phyloP scores from a whole-genome alignment of 2,888 invertebrate genomes.

The Calliphora vomitoria region DNA sequence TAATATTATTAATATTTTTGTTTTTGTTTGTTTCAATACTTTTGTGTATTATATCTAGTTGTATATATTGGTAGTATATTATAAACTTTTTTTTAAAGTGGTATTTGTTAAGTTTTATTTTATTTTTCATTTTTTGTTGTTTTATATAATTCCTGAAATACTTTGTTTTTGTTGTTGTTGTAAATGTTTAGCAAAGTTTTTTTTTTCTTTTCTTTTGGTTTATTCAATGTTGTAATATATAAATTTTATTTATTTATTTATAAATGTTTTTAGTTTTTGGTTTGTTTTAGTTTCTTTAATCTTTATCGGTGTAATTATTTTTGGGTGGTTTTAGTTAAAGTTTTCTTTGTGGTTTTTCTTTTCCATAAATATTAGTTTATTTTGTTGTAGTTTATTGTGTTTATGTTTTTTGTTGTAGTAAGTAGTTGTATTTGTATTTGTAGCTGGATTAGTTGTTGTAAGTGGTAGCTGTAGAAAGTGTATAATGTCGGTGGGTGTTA shows the following conservation, averaged over 20 bases:
- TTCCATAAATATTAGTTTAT: neutral
- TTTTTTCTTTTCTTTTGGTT: constrained; percentile 24
- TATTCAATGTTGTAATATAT: constrained; percentile 33
- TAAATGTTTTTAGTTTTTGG: constrained; percentile 22
- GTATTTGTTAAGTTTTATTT: constrained; percentile 41
- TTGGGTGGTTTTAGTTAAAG: constrained; percentile 61
- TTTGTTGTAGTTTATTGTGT: constrained; percentile 21
- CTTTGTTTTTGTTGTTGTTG: constrained; percentile 57
- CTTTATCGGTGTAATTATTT: constrained; percentile 50
- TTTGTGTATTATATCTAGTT: neutral
- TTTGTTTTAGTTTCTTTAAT: neutral
- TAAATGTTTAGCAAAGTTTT: constrained; percentile 71
- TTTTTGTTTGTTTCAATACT: neutral
- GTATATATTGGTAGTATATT: constrained; percentile 51
- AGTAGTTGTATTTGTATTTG: neutral
- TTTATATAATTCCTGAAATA: constrained; percentile 67
- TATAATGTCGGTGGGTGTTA: constrained; percentile 73
- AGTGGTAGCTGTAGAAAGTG: constrained; percentile 44
- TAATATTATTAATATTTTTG: neutral
- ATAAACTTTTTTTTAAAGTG: constrained; percentile 63
- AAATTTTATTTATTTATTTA: constrained; percentile 7
- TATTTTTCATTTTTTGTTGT: constrained; percentile 33
- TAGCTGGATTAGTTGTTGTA: constrained; percentile 41
- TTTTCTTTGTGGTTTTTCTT: constrained; percentile 3
- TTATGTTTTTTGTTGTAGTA: neutral